Base-by-base conservation (phyloP, 2,888 invertebrate genomes). In the Cremastobaeus sp. region DNA sequence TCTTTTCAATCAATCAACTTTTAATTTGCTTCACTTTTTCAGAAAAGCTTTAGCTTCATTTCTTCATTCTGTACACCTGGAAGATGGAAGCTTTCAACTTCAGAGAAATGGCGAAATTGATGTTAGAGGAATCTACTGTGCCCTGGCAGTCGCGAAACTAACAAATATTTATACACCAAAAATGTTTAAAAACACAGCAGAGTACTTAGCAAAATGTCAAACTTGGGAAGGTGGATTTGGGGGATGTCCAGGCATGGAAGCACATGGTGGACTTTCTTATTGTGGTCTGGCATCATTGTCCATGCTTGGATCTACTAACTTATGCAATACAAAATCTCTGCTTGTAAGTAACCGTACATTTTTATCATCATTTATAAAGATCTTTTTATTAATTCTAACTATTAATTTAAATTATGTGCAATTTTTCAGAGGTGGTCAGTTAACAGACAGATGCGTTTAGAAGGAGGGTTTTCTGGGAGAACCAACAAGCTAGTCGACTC, bases 141-240 rank as follows among this genome's bases (percentile, higher is more conserved):
- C 99, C 14, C 89, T 96, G 32, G 93, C 96, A 70, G 94, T 96
- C 54, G 97, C 98, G 9, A 94, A 93, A 85, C 88, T 99, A 47
- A 94, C 96, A 2, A 94, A 95, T 82, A 91, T 94, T 54, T 93
- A 92, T 72, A 92, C 92, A 25, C 91, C 92, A 35, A 91, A 92
- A 71, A 88, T 99, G 72, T 96, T 96, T 89, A 92, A 93, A 75
- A 92, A 93, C 54, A 95, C 97, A 8, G 95, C 95, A 0, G 94
- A 96, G 83, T 99, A 98, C 98, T 93, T 99, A 81, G 91, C 94
- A 21, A 90, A 90, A 90, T 99, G 99, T 89, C 99, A 99, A 88
- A 97, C 98, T 0, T 99, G 98, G 89, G 99, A 99, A 89, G 99
- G 99, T 37, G 99, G 99, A 0, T 99, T 99, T 90, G 95, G 95